Base-by-base conservation (phyloP, 2,797 vertebrate genomes). In the Heteromormyrus szaboi region DNA sequence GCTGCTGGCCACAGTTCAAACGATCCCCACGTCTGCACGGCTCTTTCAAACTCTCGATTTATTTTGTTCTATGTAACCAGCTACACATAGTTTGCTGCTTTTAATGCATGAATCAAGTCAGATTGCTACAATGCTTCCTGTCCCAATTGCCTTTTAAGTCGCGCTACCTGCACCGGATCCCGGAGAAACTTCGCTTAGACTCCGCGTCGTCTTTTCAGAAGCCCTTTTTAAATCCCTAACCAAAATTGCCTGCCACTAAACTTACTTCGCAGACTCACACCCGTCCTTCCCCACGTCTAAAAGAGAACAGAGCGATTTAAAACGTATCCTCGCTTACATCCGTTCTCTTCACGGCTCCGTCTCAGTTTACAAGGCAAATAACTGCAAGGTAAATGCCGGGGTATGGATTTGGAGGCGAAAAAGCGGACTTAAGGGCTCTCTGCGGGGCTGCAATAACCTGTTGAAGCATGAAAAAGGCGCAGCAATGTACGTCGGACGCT, bases 1-100 rank as follows among this genome's bases (percentile, higher is more conserved):
- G 37, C 11, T 37, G 37, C 51, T 33, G 41, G 29, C 44, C 50
- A 89, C 90, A 81, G 86, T 90, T 90, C 48, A 84, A 50, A 84
- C 50, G 50, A 51, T 51, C 50, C 22, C 62, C 6, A 2, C 62
- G 62, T 22, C 25, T 29, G 76, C 76, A 41, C 81, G 44, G 33
- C 86, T 87, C 29, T 65, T 50, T 44, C 83, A 51, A 51, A 85
- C 9, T 50, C 76, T 6, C 50, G 25, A 14, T 68, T 68, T 68
- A 68, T 68, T 68, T 68, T 4, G 3, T 29, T 68, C 11, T 68
- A 14, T 68, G 62, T 68, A 12, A 3, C 62, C 62, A 68, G 25
- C 25, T 1, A 68, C 62, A 33, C 62, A 33, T 68, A 68, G 3
- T 68, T 68, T 62, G n/a, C 0, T 62, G 22, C 8, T 62, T 62